These are phyloP conservation scores for Leuctra nigra DNA, from an alignment of 2,888 invertebrate species.

Conservation along the genomic window DNA sequence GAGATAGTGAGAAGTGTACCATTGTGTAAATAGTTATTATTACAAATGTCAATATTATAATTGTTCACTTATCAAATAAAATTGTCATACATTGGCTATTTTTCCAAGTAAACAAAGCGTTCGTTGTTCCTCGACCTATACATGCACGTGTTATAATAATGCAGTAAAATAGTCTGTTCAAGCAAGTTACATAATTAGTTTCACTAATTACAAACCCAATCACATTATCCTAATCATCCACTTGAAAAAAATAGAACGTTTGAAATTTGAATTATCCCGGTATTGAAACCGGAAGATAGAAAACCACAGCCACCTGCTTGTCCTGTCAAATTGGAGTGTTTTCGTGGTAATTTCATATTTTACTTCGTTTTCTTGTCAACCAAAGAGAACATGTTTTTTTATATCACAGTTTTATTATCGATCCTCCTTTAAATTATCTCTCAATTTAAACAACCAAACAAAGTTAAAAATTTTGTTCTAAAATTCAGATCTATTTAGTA, in stretches of 20 bases:
- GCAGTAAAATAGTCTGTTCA: conserved; percentile 27
- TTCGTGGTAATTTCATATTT: no score
- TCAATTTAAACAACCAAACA: no score
- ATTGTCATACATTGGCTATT: conserved; percentile 30
- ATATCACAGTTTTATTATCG: no score
- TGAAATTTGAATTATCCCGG: no score
- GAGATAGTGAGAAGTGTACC: conserved; percentile 28
- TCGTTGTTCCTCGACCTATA: conserved; percentile 27
- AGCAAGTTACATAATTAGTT: conserved; percentile 20
- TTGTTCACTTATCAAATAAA: conserved; percentile 29
- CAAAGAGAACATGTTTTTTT: no score
- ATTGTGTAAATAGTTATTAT: conserved; percentile 28
- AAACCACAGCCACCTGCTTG: no score
- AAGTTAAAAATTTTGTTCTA: no score
- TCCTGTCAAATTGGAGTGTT: no score
- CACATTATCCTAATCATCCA: background rate
- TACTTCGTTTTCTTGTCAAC: no score
- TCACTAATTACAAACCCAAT: background rate
- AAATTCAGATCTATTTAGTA: no score
- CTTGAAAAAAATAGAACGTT: background rate
- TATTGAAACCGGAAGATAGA: no score
- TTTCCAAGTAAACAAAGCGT: conserved; percentile 27
- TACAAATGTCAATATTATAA: conserved; percentile 27
- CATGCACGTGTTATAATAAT: conserved; percentile 22
- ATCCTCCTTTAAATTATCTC: no score